These are phyloP conservation scores for Meliscaeva auricollis DNA, from an alignment of 2,888 invertebrate genomes.

Conservation along the genomic window DNA sequence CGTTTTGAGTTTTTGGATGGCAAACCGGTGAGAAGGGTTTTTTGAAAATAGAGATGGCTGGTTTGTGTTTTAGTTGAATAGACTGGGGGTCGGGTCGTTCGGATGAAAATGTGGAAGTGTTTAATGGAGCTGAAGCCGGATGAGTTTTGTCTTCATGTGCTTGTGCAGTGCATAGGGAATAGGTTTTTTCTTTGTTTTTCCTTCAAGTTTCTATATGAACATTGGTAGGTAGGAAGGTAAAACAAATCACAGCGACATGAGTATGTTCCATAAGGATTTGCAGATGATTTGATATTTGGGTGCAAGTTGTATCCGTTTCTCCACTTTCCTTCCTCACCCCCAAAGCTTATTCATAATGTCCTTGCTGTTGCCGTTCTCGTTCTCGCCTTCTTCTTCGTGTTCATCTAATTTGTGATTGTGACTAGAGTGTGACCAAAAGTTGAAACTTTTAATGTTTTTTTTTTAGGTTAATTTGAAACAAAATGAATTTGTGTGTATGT, in stretches of 20 bases:
- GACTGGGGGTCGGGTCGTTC: not conserved
- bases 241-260: constrained; percentile 46
- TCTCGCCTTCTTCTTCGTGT: not conserved
- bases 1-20: not conserved
- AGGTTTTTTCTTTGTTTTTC: constrained; percentile 3
- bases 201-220: not conserved
- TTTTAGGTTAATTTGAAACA: constrained; percentile 13
- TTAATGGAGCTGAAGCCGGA: constrained; percentile 66
- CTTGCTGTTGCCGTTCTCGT: not conserved
- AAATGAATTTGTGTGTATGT: not conserved
- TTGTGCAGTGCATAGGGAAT: constrained; percentile 1
- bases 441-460: constrained; percentile 11
- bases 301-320: not conserved
- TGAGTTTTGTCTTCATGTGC: constrained; percentile 23
- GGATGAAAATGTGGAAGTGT: constrained; percentile 58
- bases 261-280: constrained; percentile 46
- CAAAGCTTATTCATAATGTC: no score
- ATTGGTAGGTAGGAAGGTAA: not conserved
- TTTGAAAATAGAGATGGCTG: not conserved
- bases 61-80: constrained; percentile 30
- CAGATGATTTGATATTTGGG: constrained; percentile 51
- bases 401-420: not conserved
- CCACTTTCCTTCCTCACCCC: not conserved
- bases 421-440: constrained; percentile 4
- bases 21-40: not conserved